These are phyloP conservation scores for Hestina assimilis DNA, from an alignment of 1,140 invertebrate species.

Conservation along the genomic window DNA sequence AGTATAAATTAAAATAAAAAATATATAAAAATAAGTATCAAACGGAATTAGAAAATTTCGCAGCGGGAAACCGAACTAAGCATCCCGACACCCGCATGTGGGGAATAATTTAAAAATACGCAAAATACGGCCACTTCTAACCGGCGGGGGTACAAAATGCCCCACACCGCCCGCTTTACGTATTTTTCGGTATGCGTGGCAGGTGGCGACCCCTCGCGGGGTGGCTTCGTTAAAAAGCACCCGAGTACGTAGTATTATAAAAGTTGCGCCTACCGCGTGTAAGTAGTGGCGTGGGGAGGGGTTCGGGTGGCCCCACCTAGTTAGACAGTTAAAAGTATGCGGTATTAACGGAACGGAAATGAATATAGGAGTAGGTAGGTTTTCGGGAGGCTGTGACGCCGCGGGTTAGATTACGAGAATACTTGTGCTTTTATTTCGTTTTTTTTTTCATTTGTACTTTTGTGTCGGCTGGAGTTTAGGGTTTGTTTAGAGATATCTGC, in stretches of 20 bases:
- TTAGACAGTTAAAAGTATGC: constrained; percentile 77
- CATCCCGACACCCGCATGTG: constrained; percentile 56
- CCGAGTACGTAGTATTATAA: constrained; percentile 76
- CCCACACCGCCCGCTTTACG: constrained; percentile 51
- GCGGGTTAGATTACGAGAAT: constrained; percentile 71
- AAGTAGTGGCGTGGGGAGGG: constrained; percentile 63
- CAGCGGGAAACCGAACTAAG: constrained; percentile 44
- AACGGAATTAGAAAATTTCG: constrained; percentile 29
- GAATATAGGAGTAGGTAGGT: constrained; percentile 72
- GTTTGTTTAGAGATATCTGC: constrained; percentile 39
- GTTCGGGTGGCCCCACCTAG: constrained; percentile 44
- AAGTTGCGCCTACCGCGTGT: constrained; percentile 76
- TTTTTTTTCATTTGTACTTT: constrained; percentile 44
- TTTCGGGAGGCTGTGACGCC: constrained; percentile 67
- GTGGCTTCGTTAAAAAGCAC: constrained; percentile 69
- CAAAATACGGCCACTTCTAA: constrained; percentile 69
- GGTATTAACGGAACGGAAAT: constrained; percentile 77
- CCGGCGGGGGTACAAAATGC: constrained; percentile 39
- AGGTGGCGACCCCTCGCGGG: constrained; percentile 62
- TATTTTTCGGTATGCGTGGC: constrained; percentile 72
- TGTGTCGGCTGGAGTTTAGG: constrained; percentile 32
- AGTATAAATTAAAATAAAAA: background rate
- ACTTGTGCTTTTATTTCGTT: constrained; percentile 62
- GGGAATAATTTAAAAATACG: constrained; percentile 69
- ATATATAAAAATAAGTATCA: background rate